Evolutionary conservation across 2,113 vertebrate genomes (phyloP).

Genomic region (Paratilapia polleni): DNA sequence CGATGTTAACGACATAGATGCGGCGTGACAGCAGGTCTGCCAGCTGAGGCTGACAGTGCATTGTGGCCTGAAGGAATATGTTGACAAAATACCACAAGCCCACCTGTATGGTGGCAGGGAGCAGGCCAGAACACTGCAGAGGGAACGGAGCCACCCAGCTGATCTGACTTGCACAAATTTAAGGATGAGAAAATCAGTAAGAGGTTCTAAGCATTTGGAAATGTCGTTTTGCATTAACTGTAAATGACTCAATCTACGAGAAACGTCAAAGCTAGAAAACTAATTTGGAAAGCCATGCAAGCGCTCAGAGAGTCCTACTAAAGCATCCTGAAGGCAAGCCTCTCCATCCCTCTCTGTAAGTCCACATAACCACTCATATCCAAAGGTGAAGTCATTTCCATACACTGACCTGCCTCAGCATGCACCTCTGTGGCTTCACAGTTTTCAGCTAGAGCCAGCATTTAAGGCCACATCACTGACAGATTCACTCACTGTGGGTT

Average conservation of each 20-base stretch:
- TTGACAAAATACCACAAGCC: conserved; percentile 2
- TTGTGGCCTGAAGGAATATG: background rate
- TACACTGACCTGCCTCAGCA: conserved; percentile 35
- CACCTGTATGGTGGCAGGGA: background rate
- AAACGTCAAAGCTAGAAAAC: background rate
- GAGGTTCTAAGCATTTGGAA: background rate
- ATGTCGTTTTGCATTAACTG: background rate
- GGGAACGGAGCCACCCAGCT: background rate
- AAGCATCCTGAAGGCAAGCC: background rate
- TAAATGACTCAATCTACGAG: background rate
- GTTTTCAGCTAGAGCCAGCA: background rate
- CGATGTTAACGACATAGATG: conserved; percentile 2
- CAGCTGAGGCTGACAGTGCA: conserved; percentile 1
- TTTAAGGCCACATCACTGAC: background rate
- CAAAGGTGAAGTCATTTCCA: conserved; percentile 30
- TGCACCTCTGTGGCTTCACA: background rate
- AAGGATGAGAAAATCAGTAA: background rate
- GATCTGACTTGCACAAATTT: background rate
- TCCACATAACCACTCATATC: background rate
- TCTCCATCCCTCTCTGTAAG: background rate
- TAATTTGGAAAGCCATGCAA: background rate
- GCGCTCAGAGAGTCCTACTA: background rate
- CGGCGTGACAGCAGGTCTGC: conserved; percentile 23
- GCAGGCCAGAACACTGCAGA: background rate
- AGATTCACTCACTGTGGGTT: background rate